These are phyloP conservation scores for Drosophila subquinaria DNA, from an alignment of 2,888 invertebrate genomes.

Conservation along the genomic window DNA sequence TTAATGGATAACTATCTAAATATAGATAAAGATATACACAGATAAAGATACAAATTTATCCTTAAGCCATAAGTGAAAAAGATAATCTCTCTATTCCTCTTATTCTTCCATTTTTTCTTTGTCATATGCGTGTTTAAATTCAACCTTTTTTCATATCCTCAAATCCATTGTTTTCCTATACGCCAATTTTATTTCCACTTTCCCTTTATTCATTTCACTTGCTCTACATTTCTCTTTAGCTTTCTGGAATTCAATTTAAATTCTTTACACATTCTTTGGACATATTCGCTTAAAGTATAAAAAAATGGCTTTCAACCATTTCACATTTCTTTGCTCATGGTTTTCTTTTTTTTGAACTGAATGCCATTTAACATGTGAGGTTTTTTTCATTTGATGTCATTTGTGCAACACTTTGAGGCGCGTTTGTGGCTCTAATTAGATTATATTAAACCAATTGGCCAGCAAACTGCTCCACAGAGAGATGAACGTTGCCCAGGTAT, in stretches of 20 bases:
- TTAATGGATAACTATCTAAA: too few species aligned
- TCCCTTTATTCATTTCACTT: neutral
- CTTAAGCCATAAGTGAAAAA: neutral
- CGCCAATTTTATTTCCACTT: neutral
- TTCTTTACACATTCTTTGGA: slow-evolving; percentile 1
- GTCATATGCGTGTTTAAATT: too few species aligned
- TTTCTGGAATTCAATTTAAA: slow-evolving; percentile 1
- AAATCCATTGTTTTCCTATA: neutral
- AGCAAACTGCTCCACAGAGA: slow-evolving; percentile 14
- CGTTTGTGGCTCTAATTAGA: slow-evolving; percentile 45
- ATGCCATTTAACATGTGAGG: slow-evolving; percentile 19
- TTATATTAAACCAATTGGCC: slow-evolving; percentile 42
- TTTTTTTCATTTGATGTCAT: slow-evolving; percentile 18
- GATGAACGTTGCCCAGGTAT: neutral
- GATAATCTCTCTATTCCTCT: neutral
- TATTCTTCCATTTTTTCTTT: too few species aligned
- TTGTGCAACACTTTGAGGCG: slow-evolving; percentile 35
- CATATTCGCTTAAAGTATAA: neutral
- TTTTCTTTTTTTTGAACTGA: slow-evolving; percentile 1
- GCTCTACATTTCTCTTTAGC: neutral
- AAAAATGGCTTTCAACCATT: slow-evolving; percentile 3
- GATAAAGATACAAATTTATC: neutral
- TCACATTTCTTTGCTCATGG: neutral
- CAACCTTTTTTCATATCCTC: neutral
- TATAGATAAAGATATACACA: neutral